phyloP scores from a whole-genome alignment of 2,113 vertebrate genomes.

The Montifringilla adamsi region DNA sequence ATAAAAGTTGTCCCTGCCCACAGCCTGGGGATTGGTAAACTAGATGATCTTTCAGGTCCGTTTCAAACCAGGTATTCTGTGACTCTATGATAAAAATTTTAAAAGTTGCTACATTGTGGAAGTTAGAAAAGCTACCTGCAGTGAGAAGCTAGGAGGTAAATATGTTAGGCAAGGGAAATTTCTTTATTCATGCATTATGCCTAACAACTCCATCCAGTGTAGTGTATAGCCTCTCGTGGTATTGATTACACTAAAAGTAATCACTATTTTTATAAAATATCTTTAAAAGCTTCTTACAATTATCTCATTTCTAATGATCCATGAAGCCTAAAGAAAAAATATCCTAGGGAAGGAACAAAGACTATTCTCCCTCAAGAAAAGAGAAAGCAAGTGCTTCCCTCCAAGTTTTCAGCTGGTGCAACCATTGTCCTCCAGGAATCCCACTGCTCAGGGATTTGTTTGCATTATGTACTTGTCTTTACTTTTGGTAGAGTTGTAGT shows the following conservation, averaged over 20 bases:
- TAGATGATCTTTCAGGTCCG: neutral
- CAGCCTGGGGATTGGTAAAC: rapidly evolving
- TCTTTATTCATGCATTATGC: neutral
- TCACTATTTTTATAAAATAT: neutral
- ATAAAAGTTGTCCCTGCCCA: neutral
- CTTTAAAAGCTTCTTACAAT: constrained; percentile 4
- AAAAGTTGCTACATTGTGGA: neutral
- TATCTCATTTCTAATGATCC: neutral
- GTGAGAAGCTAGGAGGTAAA: neutral
- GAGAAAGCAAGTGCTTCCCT: neutral
- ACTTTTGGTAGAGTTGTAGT: neutral
- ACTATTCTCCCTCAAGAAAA: neutral
- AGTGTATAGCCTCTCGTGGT: neutral
- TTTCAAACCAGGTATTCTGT: neutral
- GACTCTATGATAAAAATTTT: neutral
- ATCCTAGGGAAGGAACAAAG: neutral
- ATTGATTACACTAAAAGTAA: constrained; percentile 12
- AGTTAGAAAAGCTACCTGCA: neutral
- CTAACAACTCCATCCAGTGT: neutral
- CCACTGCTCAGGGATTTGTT: neutral
- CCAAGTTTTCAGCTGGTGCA: neutral
- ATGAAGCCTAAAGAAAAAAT: neutral
- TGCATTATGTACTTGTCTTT: neutral
- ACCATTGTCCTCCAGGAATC: neutral
- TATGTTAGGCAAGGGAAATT: neutral